Evolutionary conservation across 2,797 vertebrate genomes (phyloP).

Genomic region (Pipistrellus pipistrellus): DNA sequence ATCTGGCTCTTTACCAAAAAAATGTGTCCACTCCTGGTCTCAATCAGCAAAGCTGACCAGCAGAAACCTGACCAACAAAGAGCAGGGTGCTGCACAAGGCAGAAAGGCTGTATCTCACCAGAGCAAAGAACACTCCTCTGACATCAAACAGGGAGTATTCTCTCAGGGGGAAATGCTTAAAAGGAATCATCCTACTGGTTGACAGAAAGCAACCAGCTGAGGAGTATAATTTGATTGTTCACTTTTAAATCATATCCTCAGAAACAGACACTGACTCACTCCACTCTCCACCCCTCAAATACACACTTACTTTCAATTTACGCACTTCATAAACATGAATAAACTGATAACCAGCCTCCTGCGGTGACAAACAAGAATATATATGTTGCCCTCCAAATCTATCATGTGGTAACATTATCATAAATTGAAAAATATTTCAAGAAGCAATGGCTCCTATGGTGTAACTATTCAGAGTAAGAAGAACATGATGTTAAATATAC

Average conservation of each 20-base stretch:
- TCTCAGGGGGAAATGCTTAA: background rate
- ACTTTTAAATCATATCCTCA: constrained; percentile 32
- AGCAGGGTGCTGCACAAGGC: background rate
- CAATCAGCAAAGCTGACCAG: background rate
- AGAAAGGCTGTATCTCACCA: background rate
- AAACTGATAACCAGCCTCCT: background rate
- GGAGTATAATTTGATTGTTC: background rate
- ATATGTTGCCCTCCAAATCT: background rate
- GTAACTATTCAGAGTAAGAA: background rate
- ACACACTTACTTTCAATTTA: constrained; percentile 28
- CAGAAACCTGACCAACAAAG: background rate
- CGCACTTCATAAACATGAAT: background rate
- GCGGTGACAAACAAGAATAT: background rate
- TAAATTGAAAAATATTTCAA: constrained; percentile 37
- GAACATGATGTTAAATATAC: background rate
- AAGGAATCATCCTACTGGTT: background rate
- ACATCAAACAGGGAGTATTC: background rate
- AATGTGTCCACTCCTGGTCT: background rate
- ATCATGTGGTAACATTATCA: background rate
- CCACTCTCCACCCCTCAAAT: background rate
- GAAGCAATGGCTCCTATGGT: background rate
- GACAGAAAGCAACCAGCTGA: constrained; percentile 13
- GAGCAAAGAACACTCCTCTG: background rate
- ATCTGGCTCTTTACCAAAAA: background rate
- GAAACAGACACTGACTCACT: background rate